Percentiles rank a stretch among this genome's conserved stretches.
Conservation (phyloP, 1,140 invertebrate genomes). For the Lordiphosa collinella region DNA sequence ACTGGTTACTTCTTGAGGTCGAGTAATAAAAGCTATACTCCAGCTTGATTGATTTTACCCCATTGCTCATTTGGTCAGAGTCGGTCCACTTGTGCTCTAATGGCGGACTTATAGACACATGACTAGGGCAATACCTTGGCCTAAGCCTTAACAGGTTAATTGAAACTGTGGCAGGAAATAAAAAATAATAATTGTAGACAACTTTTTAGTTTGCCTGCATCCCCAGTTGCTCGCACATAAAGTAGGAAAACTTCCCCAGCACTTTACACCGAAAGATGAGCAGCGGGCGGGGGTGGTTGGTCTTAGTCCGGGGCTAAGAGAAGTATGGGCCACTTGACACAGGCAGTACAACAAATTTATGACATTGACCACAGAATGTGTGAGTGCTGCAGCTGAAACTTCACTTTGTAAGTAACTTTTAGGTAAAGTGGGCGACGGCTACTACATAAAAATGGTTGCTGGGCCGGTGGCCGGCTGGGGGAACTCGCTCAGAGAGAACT, state of each 20-base stretch:
- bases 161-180: conserved; percentile 19
- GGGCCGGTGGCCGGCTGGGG: conserved; percentile 1
- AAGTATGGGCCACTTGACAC: conserved; percentile 18
- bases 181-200: conserved; percentile 20
- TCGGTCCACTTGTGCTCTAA: too few relatives aligned
- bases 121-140: conserved; percentile 9
- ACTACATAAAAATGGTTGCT: conserved; percentile 73
- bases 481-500: conserved; percentile 18
- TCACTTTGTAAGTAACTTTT: conserved; percentile 68
- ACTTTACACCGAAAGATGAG: conserved; percentile 44
- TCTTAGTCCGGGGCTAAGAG: not conserved
- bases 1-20: too few relatives aligned
- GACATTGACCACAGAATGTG: conserved; percentile 46
- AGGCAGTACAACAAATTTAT: conserved; percentile 52
- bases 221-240: not conserved
- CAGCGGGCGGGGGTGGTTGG: not conserved
- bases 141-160: conserved; percentile 27
- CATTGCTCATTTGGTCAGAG: too few relatives aligned
- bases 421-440: conserved; percentile 39
- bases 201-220: conserved; percentile 19
- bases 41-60: too few relatives aligned
- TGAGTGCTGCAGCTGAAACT: conserved; percentile 47
- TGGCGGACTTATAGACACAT: too few relatives aligned
- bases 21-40: too few relatives aligned
- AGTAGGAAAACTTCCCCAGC: conserved; percentile 32